Base-by-base conservation (phyloP, 1,140 invertebrate genomes). In the Tribolium castaneum region DNA sequence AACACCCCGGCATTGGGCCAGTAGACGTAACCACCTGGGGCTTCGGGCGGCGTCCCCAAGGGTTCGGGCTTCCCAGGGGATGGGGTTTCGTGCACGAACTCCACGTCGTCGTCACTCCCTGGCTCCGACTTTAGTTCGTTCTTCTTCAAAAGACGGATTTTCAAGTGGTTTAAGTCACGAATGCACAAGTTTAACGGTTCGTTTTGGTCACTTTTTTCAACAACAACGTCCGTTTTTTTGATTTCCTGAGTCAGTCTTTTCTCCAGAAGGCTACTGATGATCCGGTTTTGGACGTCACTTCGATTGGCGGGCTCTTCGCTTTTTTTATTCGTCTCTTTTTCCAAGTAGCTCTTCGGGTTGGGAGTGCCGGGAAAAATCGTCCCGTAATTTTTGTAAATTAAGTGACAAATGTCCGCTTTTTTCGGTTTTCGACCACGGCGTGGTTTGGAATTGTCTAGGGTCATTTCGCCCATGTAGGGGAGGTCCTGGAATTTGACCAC, bases 311-410 rank as follows among this genome's bases (percentile, higher is more conserved):
- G 59, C 19, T 78, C 83, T 78, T 80, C 70, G 35, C 16, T 72
- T n/a, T 71, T 73, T 80, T 80, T 83, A 56, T 87, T 84, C 14
- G 9, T 49, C n/a, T 80, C 70, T 52, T 84, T 83, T 78, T 87
- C 86, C 7, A 87, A 80, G 30, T 85, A 83, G 77, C 79, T 86
- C 25, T 83, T 85, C 5, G 90, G 89, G 10, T 91, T 90, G 0
- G 92, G 92, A 22, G 92, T 92, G 0, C 92, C 92, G 0, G 93
- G 93, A 16, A 94, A 90, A n/a, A 95, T 94, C 0, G 93, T 96
- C 0, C 94, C 95, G 82, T 96, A 96, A 84, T 96, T 96, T 81
- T 96, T 96, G 83, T 96, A 96, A 80, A 96, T 96, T n/a, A 97
- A 87, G 82, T 96, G 95, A 80, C 95, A 96, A 77, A 96, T 96